These are phyloP conservation scores for Rhogogaster chlorosoma DNA, from an alignment of 2,888 invertebrate genomes.

Conservation along the genomic window DNA sequence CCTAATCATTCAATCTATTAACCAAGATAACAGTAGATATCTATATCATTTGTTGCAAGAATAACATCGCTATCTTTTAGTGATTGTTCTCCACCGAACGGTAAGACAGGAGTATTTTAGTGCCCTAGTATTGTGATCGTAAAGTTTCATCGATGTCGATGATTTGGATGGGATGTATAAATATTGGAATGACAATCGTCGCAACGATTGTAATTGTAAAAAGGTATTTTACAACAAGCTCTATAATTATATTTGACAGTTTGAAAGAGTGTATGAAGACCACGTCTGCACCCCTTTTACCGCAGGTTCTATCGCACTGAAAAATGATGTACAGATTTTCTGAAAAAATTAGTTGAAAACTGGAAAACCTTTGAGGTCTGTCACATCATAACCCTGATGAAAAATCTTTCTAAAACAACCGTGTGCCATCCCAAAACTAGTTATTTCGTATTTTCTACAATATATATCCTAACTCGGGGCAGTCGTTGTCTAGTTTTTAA, in stretches of 20 bases:
- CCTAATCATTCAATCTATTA: conserved; percentile 29
- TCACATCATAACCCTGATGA: not conserved
- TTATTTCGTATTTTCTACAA: not conserved
- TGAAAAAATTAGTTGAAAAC: not conserved
- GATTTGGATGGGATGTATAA: conserved; percentile 83
- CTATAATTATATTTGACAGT: not conserved
- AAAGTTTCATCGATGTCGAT: conserved; percentile 78
- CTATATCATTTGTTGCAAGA: not conserved
- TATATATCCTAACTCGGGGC: not conserved
- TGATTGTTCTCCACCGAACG: not conserved
- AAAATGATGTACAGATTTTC: not conserved
- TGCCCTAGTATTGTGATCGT: not conserved
- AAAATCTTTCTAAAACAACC: not conserved
- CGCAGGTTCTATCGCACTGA: not conserved
- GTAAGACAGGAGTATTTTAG: conserved; percentile 2
- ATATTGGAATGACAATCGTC: conserved; percentile 83
- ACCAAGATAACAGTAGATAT: conserved; percentile 21
- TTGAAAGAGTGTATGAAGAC: not conserved
- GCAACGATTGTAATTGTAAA: conserved; percentile 82
- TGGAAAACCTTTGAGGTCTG: not conserved
- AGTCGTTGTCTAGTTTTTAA: not conserved
- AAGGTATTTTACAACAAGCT: conserved; percentile 77
- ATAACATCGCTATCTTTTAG: not conserved
- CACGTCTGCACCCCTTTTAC: not conserved
- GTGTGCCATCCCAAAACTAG: not conserved